A percentile compares a stretch with the other conserved stretches of the same genome.
Evolutionary conservation across 1,140 invertebrate genomes (phyloP).

Genomic region (Eufriesea mexicana): DNA sequence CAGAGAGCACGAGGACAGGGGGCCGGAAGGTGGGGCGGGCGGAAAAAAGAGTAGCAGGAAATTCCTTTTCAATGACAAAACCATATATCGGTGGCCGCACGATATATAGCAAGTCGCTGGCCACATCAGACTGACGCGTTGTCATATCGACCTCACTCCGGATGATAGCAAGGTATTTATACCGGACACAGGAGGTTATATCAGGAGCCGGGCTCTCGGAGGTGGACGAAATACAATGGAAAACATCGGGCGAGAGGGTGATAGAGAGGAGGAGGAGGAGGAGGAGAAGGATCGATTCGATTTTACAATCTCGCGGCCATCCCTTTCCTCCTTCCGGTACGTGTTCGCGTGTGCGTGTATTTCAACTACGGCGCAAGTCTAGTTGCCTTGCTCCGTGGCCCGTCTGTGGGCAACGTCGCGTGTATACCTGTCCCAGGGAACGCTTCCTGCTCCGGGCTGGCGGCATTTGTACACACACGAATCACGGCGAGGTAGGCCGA

Average conservation of each 20-base stretch:
- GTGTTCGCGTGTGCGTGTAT: slow-evolving; percentile 57
- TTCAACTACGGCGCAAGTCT: slow-evolving; percentile 66
- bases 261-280: slow-evolving; percentile 44
- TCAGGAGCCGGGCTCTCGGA: background rate
- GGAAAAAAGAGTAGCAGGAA: slow-evolving; percentile 49
- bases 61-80: slow-evolving; percentile 56
- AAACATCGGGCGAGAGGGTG: slow-evolving; percentile 15
- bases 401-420: background rate
- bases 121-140: slow-evolving; percentile 67
- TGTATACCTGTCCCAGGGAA: background rate
- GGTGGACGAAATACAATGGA: background rate
- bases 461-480: slow-evolving; percentile 36
- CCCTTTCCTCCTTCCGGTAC: background rate
- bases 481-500: slow-evolving; percentile 23
- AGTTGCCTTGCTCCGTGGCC: background rate
- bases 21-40: background rate
- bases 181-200: slow-evolving; percentile 44
- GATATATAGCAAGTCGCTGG: slow-evolving; percentile 53
- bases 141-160: slow-evolving; percentile 64
- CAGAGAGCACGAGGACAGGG: slow-evolving; percentile 20
- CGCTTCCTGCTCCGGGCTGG: slow-evolving; percentile 30
- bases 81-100: slow-evolving; percentile 48
- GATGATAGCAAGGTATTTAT: slow-evolving; percentile 68
- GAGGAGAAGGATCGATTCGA: slow-evolving; percentile 72
- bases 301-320: slow-evolving; percentile 75